phyloP scores from a whole-genome alignment of 2,888 invertebrate genomes.

The Drosophila peninsularis region DNA sequence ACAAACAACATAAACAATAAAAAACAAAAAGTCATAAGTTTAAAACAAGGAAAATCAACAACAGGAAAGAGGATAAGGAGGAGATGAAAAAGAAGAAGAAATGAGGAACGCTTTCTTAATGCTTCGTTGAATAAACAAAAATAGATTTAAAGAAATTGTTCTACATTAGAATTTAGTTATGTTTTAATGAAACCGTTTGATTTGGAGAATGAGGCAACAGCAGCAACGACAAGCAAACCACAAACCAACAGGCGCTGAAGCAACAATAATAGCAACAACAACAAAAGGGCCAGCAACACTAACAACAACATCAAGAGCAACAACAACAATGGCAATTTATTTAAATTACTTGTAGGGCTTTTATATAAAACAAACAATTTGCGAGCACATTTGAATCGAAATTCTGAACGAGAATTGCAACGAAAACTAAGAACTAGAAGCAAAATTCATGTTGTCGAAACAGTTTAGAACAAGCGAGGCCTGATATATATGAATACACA shows the following conservation, averaged over 20 bases:
- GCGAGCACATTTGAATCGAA: conserved; percentile 42
- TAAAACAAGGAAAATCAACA: conserved; percentile 36
- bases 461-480: conserved; percentile 36
- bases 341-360: conserved; percentile 30
- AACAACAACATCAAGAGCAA: conserved; percentile 3
- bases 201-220: conserved; percentile 27
- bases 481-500: conserved; percentile 13
- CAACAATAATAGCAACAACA: conserved; percentile 10
- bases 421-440: background rate
- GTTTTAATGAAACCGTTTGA: conserved; percentile 47
- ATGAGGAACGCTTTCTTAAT: conserved; percentile 52
- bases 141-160: conserved; percentile 67
- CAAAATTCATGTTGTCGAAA: conserved; percentile 35
- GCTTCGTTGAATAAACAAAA: conserved; percentile 48
- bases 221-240: conserved; percentile 14
- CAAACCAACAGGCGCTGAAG: conserved; percentile 24
- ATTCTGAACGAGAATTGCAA: conserved; percentile 25
- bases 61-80: conserved; percentile 14
- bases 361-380: conserved; percentile 21
- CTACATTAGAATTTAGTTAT: conserved; percentile 76
- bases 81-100: background rate
- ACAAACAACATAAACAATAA: conserved; percentile 38
- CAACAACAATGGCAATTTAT: conserved; percentile 24
- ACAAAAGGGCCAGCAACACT: conserved; percentile 12
- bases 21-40: conserved; percentile 75